Evolutionary conservation across 1,140 invertebrate species (phyloP).

Genomic region (Aplysia californica): DNA sequence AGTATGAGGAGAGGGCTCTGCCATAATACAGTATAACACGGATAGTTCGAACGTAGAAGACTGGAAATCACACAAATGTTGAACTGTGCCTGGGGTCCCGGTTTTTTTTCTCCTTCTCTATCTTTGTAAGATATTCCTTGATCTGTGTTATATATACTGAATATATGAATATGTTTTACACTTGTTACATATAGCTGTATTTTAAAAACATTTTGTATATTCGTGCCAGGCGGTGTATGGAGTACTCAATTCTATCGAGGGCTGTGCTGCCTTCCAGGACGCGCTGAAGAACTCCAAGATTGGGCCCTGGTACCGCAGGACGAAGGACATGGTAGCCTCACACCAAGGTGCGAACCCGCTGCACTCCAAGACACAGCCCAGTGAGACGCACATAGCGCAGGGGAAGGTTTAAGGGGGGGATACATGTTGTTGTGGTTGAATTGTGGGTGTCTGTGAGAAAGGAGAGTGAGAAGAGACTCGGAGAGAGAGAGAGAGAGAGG

Average conservation of each 20-base stretch:
- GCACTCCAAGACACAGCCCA: conserved; percentile 8
- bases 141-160: too few relatives aligned
- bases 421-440: too few relatives aligned
- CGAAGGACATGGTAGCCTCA: conserved; percentile 63
- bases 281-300: conserved; percentile 80
- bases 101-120: too few relatives aligned
- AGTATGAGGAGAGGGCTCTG: too few relatives aligned
- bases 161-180: not conserved
- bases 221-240: conserved; percentile 89
- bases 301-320: conserved; percentile 70
- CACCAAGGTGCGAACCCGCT: conserved; percentile 50
- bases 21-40: too few relatives aligned
- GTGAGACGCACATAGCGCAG: not conserved
- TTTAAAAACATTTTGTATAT: not conserved
- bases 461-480: too few relatives aligned
- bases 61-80: not conserved
- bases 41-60: too few relatives aligned
- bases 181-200: not conserved
- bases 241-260: conserved; percentile 93
- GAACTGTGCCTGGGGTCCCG: too few relatives aligned
- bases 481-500: too few relatives aligned
- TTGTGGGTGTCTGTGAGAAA: too few relatives aligned
- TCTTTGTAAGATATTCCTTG: too few relatives aligned
- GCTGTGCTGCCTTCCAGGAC: conserved; percentile 92
- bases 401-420: not conserved